Evolutionary conservation across 2,113 vertebrate genomes (phyloP).

Genomic region (Erpornis zantholeuca): DNA sequence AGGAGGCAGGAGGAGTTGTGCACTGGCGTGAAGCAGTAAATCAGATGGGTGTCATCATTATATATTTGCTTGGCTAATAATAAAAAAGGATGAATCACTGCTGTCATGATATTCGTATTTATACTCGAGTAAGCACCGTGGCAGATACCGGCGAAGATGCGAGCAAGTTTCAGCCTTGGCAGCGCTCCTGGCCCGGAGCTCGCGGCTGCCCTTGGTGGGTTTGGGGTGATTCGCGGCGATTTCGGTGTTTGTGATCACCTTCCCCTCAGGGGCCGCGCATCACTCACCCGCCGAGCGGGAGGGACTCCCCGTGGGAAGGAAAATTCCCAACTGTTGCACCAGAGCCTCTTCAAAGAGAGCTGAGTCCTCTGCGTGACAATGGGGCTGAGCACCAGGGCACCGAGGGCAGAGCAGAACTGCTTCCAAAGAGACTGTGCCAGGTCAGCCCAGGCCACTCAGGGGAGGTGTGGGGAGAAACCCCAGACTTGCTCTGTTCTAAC

Average conservation of each 20-base stretch:
- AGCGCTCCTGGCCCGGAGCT: background rate
- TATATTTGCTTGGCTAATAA: slow-evolving; percentile 18
- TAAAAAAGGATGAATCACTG: slow-evolving; percentile 2
- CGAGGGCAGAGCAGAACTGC: background rate
- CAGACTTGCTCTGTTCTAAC: background rate
- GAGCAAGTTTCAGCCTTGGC: background rate
- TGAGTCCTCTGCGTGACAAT: rapidly evolving
- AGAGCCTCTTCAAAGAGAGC: background rate
- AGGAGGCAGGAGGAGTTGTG: background rate
- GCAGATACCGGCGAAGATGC: background rate
- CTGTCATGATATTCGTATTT: background rate
- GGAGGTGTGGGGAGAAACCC: background rate
- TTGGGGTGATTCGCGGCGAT: background rate
- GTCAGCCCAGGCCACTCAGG: background rate
- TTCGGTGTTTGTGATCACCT: background rate
- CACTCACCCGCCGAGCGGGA: background rate
- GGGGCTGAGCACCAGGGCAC: background rate
- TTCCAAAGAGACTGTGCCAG: rapidly evolving
- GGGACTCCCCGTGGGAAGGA: background rate
- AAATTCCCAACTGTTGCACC: slow-evolving; percentile 11
- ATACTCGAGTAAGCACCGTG: background rate
- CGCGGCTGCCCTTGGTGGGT: background rate
- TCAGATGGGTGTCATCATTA: background rate
- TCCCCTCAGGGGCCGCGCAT: background rate
- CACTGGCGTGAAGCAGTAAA: background rate